These are phyloP conservation scores for Meghimatium bilineatum DNA, from an alignment of 2,888 invertebrate species.

Conservation along the genomic window DNA sequence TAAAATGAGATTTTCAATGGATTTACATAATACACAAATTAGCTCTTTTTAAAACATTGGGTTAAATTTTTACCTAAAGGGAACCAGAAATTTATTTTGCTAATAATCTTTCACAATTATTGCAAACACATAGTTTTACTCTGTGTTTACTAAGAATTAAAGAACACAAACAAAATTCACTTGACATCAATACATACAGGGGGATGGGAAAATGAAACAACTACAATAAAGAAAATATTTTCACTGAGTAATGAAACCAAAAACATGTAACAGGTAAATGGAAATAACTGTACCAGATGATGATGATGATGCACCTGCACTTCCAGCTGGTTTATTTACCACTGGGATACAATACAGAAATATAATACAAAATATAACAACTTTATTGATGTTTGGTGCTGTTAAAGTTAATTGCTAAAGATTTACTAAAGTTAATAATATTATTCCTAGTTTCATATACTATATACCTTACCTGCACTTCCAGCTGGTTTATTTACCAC, in stretches of 20 bases:
- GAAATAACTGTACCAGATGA: conserved; percentile 47
- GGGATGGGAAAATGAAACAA: conserved; percentile 84
- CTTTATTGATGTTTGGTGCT: not conserved
- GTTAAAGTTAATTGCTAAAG: not conserved
- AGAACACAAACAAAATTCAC: not conserved
- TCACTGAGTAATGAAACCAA: conserved; percentile 6
- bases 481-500: conserved; percentile 39
- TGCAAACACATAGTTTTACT: too few species aligned
- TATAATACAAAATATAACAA: conserved; percentile 7
- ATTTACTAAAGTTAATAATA: too few species aligned
- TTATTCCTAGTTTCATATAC: too few species aligned
- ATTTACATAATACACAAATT: too few species aligned
- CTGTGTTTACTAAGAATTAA: too few species aligned
- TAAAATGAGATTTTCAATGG: too few species aligned
- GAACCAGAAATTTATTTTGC: too few species aligned
- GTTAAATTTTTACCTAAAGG: too few species aligned
- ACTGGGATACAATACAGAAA: not conserved
- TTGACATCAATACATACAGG: conserved; percentile 77
- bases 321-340: conserved; percentile 42
- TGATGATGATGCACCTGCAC: conserved; percentile 46
- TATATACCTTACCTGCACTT: conserved; percentile 37
- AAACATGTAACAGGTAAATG: conserved; percentile 7
- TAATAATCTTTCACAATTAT: too few species aligned
- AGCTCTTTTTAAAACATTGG: too few species aligned
- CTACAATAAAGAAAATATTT: not conserved